A percentile compares a stretch with the other conserved stretches of the same genome.
These are phyloP conservation scores for Pteromalus puparum DNA, from an alignment of 1,140 invertebrate genomes.

Conservation along the genomic window DNA sequence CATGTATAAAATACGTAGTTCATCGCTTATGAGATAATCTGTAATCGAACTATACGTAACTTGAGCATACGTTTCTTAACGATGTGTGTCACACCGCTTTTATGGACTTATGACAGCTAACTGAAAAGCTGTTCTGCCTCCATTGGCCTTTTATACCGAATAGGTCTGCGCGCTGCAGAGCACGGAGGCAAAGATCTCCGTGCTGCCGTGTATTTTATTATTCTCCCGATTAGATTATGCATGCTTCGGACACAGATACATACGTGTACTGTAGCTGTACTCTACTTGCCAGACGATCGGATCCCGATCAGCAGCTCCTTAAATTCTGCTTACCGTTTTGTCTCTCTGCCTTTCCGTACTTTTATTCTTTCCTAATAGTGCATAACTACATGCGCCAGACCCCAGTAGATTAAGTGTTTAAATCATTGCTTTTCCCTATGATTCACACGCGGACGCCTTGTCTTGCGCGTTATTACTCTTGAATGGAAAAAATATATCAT, in stretches of 20 bases:
- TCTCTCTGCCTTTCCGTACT: background rate
- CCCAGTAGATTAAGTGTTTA: background rate
- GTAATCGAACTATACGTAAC: background rate
- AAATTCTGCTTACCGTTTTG: background rate
- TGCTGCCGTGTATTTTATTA: conserved; percentile 55
- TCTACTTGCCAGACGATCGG: background rate
- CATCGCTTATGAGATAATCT: conserved; percentile 4
- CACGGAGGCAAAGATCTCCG: background rate
- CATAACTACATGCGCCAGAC: background rate
- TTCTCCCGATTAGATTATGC: conserved; percentile 54
- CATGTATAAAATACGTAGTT: conserved; percentile 5
- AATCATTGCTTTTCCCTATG: no score
- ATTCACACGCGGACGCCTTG: background rate
- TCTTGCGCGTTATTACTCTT: no score
- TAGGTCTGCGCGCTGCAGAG: background rate
- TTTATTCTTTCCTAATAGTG: background rate
- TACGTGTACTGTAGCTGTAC: background rate
- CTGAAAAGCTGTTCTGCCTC: conserved; percentile 50
- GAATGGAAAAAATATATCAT: no score
- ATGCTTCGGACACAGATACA: conserved; percentile 56
- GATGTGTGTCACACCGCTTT: conserved; percentile 16
- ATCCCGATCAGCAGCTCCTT: background rate
- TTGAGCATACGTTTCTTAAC: conserved; percentile 6
- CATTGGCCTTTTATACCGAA: conserved; percentile 56
- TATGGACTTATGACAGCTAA: conserved; percentile 30